phyloP scores from a whole-genome alignment of 2,888 invertebrate species.

The Melipona bicolor region DNA sequence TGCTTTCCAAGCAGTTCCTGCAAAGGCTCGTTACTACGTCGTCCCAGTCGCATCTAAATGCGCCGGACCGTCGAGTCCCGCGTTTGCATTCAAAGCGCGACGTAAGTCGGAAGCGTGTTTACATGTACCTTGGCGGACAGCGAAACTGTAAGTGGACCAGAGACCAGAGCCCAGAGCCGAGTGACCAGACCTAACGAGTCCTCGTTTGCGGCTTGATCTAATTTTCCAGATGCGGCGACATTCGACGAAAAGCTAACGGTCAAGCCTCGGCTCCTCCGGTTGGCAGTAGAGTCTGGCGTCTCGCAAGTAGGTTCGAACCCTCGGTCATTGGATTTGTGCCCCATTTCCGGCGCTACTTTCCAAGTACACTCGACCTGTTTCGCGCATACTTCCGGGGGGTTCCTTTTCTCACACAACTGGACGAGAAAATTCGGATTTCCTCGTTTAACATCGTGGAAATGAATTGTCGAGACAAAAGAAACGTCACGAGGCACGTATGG shows the following conservation, averaged over 20 bases:
- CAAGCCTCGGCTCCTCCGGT: background rate
- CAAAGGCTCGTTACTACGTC: constrained; percentile 45
- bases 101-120: constrained; percentile 45
- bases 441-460: too few species aligned
- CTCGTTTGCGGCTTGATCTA: constrained; percentile 55
- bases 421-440: too few species aligned
- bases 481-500: too few species aligned
- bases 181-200: constrained; percentile 60
- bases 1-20: background rate
- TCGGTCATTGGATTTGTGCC: too few species aligned
- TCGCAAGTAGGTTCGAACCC: background rate
- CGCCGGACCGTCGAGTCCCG: background rate
- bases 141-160: constrained; percentile 37
- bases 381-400: too few species aligned
- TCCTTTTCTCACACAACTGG: too few species aligned
- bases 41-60: constrained; percentile 34
- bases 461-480: too few species aligned
- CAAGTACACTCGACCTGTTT: too few species aligned
- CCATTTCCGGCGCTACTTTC: too few species aligned
- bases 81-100: constrained; percentile 46
- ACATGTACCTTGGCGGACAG: constrained; percentile 24
- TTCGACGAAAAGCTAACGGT: constrained; percentile 37
- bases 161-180: constrained; percentile 18
- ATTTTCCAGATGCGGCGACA: constrained; percentile 44
- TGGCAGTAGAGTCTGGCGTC: constrained; percentile 8